Evolutionary conservation across 2,113 vertebrate genomes (phyloP).

Genomic region (Lathamus discolor): DNA sequence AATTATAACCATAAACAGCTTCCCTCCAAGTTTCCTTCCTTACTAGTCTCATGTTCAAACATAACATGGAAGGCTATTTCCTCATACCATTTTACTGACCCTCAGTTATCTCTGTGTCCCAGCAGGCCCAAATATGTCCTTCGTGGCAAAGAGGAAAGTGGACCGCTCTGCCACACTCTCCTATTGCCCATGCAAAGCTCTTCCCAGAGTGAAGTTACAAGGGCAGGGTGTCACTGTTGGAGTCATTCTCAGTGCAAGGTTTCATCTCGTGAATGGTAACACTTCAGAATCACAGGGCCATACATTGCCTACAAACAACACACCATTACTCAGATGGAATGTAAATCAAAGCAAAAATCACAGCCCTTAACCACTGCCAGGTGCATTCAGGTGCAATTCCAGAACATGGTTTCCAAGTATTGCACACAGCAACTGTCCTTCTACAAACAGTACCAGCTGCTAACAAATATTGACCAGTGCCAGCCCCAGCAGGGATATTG

Average conservation of each 20-base stretch:
- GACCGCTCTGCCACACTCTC: background rate
- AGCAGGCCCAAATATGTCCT: background rate
- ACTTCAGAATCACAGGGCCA: background rate
- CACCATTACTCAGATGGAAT: background rate
- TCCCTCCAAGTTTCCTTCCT: background rate
- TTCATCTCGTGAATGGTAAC: background rate
- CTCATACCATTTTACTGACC: background rate
- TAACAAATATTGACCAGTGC: background rate
- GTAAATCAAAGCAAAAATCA: background rate
- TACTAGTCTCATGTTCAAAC: background rate
- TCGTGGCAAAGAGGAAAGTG: background rate
- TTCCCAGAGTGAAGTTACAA: background rate
- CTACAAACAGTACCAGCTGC: background rate
- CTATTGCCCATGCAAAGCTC: background rate
- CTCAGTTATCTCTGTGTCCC: background rate
- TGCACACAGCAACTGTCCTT: background rate
- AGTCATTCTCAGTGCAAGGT: background rate
- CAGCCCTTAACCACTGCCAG: background rate
- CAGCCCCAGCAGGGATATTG: background rate
- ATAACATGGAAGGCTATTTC: background rate
- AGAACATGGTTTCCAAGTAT: background rate
- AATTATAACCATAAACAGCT: background rate
- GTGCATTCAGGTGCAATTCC: background rate
- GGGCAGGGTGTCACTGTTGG: too few relatives aligned
- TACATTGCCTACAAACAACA: fast-evolving